These are phyloP conservation scores for Gobionotothen gibberifrons DNA, from an alignment of 2,797 vertebrate species.

Conservation along the genomic window DNA sequence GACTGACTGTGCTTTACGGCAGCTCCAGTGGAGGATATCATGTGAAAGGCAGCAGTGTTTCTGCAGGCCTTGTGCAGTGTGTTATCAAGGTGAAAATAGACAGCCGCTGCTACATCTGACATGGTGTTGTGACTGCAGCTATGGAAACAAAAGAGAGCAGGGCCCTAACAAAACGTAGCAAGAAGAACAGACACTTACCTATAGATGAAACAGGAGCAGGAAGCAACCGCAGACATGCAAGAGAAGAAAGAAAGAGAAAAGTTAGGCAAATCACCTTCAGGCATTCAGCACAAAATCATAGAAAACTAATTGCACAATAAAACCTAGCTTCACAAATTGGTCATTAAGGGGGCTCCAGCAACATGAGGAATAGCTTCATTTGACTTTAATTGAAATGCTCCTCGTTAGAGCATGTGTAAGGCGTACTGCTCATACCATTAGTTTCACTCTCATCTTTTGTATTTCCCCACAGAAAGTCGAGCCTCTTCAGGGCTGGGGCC, in stretches of 20 bases:
- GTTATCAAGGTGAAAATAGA: constrained; percentile 23
- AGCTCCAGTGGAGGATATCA: constrained; percentile 7
- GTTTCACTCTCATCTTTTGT: constrained; percentile 10
- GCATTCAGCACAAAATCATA: background rate
- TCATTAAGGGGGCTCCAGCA: constrained; percentile 20
- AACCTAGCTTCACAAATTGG: constrained; percentile 7
- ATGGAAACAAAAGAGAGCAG: background rate
- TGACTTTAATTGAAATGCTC: constrained; percentile 25
- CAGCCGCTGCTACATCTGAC: constrained; percentile 29
- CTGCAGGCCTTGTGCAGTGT: constrained; percentile 7
- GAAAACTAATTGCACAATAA: constrained; percentile 27
- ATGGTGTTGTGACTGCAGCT: constrained; percentile 33
- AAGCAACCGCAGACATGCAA: constrained; percentile 50
- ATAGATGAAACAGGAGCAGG: constrained; percentile 30
- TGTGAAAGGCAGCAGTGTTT: constrained; percentile 30
- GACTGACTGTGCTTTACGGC: constrained; percentile 10
- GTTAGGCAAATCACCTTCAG: constrained; percentile 45
- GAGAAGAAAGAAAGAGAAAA: constrained; percentile 12
- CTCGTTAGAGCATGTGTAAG: constrained; percentile 11
- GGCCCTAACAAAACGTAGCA: background rate
- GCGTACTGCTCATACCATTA: constrained; percentile 15
- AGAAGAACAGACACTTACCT: constrained; percentile 74
- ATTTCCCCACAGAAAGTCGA: constrained; percentile 13
- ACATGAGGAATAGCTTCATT: constrained; percentile 31
- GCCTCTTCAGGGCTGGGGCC: constrained; percentile 5